Evolutionary conservation across 2,888 invertebrate genomes (phyloP).

Genomic region (Alloplasta piceator): DNA sequence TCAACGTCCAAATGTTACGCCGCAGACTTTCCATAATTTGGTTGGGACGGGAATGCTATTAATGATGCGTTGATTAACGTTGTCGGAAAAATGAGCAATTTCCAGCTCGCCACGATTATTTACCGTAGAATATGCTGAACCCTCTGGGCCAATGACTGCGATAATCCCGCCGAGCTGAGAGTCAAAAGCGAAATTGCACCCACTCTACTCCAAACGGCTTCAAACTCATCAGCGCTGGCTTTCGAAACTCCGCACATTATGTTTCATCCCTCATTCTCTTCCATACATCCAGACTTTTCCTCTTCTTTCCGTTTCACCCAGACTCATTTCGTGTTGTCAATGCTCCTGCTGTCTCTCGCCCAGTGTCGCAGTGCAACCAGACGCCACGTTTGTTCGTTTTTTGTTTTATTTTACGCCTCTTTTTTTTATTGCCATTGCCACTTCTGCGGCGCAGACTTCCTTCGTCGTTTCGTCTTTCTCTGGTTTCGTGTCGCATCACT

Average conservation of each 20-base stretch:
- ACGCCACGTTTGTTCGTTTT: slow-evolving; percentile 15
- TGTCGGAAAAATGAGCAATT: too few species aligned
- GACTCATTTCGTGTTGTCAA: slow-evolving; percentile 43
- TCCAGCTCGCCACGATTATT: too few species aligned
- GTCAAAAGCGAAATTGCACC: slow-evolving; percentile 2
- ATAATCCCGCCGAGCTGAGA: not conserved
- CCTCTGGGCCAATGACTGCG: slow-evolving; percentile 2
- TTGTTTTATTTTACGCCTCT: slow-evolving; percentile 12
- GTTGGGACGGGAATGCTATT: too few species aligned
- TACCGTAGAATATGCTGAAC: too few species aligned
- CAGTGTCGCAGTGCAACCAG: slow-evolving; percentile 1
- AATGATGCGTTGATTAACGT: too few species aligned
- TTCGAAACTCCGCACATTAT: not conserved
- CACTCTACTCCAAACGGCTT: not conserved
- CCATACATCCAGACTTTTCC: not conserved
- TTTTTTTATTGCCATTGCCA: slow-evolving; percentile 17
- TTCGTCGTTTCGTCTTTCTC: slow-evolving; percentile 19
- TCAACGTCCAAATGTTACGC: too few species aligned
- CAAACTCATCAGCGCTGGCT: not conserved
- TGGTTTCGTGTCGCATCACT: slow-evolving; percentile 1
- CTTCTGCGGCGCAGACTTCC: slow-evolving; percentile 36
- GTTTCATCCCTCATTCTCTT: not conserved
- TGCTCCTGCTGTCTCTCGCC: slow-evolving; percentile 17
- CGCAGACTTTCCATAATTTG: too few species aligned
- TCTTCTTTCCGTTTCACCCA: slow-evolving; percentile 13